These are phyloP conservation scores for Lithophane leautieri DNA, from an alignment of 2,888 invertebrate genomes.

Conservation along the genomic window DNA sequence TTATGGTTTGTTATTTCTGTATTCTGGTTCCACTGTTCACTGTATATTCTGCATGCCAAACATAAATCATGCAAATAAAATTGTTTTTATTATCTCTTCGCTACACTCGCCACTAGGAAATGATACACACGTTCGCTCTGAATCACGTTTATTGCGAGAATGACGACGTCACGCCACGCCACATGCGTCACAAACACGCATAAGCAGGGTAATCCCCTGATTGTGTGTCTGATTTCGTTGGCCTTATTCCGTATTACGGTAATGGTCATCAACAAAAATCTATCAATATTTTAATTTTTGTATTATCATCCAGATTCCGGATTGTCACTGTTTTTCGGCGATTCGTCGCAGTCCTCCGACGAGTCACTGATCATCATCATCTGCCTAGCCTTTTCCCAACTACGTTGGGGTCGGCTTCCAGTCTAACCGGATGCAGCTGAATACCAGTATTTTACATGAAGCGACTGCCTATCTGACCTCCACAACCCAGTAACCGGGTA, in stretches of 20 bases:
- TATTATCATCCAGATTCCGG: no score
- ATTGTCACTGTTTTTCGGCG: no score
- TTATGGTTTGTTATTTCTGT: neutral
- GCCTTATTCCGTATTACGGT: neutral
- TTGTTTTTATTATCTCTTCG: neutral
- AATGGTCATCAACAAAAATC: neutral
- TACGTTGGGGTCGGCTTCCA: no score
- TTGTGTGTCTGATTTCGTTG: neutral
- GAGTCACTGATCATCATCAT: no score
- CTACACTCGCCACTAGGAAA: neutral
- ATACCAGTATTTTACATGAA: no score
- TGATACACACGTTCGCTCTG: neutral
- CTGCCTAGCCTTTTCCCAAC: no score
- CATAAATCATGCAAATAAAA: neutral
- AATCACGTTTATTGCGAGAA: slow-evolving; percentile 1
- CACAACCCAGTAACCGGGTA: no score
- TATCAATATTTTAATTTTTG: no score
- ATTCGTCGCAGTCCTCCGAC: no score
- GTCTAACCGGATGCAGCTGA: no score
- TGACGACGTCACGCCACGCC: neutral
- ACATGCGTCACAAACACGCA: neutral
- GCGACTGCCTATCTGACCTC: no score
- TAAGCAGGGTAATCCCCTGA: slow-evolving; percentile 24
- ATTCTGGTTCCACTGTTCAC: neutral
- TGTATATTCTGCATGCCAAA: neutral